Percentiles rank a stretch among this genome's conserved stretches.
These are phyloP conservation scores for Aricia artaxerxes DNA, from an alignment of 2,888 invertebrate genomes.

Conservation along the genomic window DNA sequence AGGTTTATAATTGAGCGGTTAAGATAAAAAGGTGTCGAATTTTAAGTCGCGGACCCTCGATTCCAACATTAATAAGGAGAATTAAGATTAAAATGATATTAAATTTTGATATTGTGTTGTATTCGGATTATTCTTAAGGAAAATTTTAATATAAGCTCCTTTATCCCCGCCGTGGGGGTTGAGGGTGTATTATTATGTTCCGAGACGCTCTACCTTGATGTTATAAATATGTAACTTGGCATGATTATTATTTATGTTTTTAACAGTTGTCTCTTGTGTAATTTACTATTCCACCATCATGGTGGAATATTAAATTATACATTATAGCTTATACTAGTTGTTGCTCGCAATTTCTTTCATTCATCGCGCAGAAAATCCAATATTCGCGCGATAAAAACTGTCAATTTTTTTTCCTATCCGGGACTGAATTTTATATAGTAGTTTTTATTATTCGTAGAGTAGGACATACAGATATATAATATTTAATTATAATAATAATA, in stretches of 20 bases:
- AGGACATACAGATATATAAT: no score
- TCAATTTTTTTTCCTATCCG: no score
- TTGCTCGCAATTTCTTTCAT: no score
- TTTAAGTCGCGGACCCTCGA: conserved; percentile 60
- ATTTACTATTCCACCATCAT: no score
- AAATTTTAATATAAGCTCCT: conserved; percentile 46
- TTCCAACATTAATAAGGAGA: conserved; percentile 76
- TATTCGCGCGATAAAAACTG: no score
- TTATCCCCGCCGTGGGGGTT: conserved; percentile 34
- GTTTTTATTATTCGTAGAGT: no score
- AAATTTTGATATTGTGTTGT: conserved; percentile 80
- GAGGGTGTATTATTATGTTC: background rate
- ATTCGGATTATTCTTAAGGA: conserved; percentile 76
- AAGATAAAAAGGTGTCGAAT: conserved; percentile 49
- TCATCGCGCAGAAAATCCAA: no score
- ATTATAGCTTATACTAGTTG: no score
- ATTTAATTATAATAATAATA: no score
- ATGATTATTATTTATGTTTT: background rate
- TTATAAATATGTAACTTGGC: background rate
- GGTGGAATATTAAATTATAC: no score
- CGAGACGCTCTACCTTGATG: background rate
- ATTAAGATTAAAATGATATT: conserved; percentile 81
- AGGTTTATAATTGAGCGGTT: conserved; percentile 40
- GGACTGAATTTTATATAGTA: no score
- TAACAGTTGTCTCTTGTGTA: background rate